Evolutionary conservation across 1,140 invertebrate species (phyloP).

Genomic region (Euschistus heros): DNA sequence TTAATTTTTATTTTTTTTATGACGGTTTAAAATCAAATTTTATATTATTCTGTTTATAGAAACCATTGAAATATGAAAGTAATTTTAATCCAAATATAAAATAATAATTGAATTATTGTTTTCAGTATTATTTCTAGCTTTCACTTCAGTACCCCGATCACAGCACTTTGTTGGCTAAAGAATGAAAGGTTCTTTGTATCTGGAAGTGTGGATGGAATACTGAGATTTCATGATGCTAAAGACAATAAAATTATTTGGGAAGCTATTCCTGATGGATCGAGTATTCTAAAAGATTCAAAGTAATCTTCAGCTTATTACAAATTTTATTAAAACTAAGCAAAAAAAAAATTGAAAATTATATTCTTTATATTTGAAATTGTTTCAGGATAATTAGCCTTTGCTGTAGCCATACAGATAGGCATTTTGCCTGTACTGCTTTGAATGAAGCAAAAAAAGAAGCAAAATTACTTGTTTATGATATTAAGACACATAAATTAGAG

Average conservation of each 20-base stretch:
- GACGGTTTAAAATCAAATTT: too few relatives aligned
- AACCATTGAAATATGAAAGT: too few relatives aligned
- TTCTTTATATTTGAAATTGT: slow-evolving; percentile 7
- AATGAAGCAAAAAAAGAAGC: slow-evolving; percentile 35
- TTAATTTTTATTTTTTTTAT: too few relatives aligned
- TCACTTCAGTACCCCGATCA: slow-evolving; percentile 44
- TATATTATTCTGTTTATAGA: too few relatives aligned
- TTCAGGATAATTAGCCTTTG: slow-evolving; percentile 43
- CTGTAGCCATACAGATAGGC: slow-evolving; percentile 46
- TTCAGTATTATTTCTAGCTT: slow-evolving; percentile 47
- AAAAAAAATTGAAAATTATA: not conserved
- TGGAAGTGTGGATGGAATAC: slow-evolving; percentile 47
- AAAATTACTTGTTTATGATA: slow-evolving; percentile 47
- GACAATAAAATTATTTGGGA: slow-evolving; percentile 54
- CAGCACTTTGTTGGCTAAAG: slow-evolving; percentile 54
- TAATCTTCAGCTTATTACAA: slow-evolving; percentile 10
- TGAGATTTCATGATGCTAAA: slow-evolving; percentile 51
- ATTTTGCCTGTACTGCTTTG: slow-evolving; percentile 47
- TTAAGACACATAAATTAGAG: slow-evolving; percentile 50
- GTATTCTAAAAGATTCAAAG: slow-evolving; percentile 28
- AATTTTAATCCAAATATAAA: too few relatives aligned
- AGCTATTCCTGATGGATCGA: slow-evolving; percentile 38
- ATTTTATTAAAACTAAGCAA: not conserved
- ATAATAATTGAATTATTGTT: not conserved
- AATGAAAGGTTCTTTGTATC: slow-evolving; percentile 52